Evolutionary conservation across 1,140 invertebrate species (phyloP), one percentile per base, ranked within the genome.

Genomic region (Hirudo medicinalis): DNA sequence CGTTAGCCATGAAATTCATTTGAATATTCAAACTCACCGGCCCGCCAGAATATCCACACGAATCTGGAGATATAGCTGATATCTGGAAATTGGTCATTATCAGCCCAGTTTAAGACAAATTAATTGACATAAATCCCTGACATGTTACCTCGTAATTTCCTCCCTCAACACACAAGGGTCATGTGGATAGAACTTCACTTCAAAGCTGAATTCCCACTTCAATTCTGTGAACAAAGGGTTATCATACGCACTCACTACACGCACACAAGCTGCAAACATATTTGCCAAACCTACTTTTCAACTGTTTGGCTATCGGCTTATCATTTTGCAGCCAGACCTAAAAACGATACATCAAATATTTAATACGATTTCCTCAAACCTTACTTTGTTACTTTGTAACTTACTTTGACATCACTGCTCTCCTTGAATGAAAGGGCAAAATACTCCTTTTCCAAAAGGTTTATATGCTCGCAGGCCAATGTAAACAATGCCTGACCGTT

Each of bases 121-220:
- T 25, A 63, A 63, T 63, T 25, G 1, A 15, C 22, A 22, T 6
- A 20, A 63, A 63, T 11, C 11, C 11, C 3, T 63, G 29, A 63
- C 20, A 57, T 25, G 57, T 66, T 76, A 86, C 81, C 87, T 88
- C 6, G 97, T 98, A 60, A 97, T 89, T 79, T 99, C 95, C 82
- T 99, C 96, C 79, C 94, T 89, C 60, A 99, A 84, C 81, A 92
- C 89, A n/a, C 91, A 87, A 6, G 96, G 96, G 82, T 99, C 95
- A 53, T 94, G 94, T 4, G 96, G 95, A 83, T 99, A 99, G 84
- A 99, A 99, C 84, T 99, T 99, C 13, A 99, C 94, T 81, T 94
- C 90, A 82, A 99, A 98, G 77, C 87, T 87, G 78, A 99, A 89
- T 75, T 90, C 88, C 93, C 36, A 43, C 29, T 63, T 63, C 57